Percentiles rank a stretch among this genome's conserved stretches.
Conservation (phyloP, 1,140 invertebrate species). For the Brachionus plicatilis region DNA sequence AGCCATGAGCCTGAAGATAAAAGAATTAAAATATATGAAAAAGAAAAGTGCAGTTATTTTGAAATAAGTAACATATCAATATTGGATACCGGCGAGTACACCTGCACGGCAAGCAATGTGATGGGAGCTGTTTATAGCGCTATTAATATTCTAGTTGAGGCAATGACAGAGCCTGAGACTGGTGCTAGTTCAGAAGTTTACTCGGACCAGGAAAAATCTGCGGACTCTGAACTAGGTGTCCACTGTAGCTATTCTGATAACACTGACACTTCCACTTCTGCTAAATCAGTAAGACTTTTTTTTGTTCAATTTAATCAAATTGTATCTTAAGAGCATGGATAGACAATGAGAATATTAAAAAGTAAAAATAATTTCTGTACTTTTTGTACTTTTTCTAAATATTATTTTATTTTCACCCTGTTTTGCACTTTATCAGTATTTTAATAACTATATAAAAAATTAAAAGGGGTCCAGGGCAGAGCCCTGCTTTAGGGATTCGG, state of each 20-base stretch:
- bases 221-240: background rate
- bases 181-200: constrained; percentile 17
- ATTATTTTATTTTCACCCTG: no score
- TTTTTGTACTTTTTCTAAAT: no score
- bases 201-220: constrained; percentile 27
- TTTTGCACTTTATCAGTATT: no score
- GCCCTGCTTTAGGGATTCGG: no score
- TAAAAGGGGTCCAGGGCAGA: no score
- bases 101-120: constrained; percentile 47
- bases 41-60: constrained; percentile 44
- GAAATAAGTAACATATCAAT: constrained; percentile 42
- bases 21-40: constrained; percentile 42
- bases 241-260: constrained; percentile 22
- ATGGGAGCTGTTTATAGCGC: constrained; percentile 42
- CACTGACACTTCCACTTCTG: background rate
- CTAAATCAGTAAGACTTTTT: background rate
- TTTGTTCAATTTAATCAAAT: no score
- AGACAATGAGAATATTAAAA: no score
- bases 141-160: constrained; percentile 35
- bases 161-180: constrained; percentile 41
- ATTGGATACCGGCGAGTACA: constrained; percentile 47
- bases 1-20: background rate
- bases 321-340: no score
- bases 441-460: no score
- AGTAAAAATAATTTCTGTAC: no score